Conservation (phyloP, 2,888 invertebrate species). For the Phymatocera aterrima region DNA sequence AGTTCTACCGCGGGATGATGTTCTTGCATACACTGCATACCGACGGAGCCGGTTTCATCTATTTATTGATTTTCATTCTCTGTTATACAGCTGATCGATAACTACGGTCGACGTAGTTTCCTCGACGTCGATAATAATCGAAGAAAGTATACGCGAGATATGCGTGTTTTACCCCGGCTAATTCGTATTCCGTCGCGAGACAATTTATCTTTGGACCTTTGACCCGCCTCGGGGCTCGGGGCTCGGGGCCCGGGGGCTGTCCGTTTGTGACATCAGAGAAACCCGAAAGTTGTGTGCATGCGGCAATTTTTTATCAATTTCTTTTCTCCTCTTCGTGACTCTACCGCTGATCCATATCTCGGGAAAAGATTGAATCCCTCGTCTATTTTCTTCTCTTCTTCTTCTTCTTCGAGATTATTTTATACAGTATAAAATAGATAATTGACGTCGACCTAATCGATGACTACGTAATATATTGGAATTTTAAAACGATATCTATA, state of each 20-base stretch:
- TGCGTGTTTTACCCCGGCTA: slow-evolving; percentile 35
- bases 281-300: background rate
- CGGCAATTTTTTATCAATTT: background rate
- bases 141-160: background rate
- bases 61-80: background rate
- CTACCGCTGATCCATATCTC: background rate
- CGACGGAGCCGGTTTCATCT: background rate
- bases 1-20: too few relatives aligned
- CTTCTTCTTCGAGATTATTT: too few relatives aligned
- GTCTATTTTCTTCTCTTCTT: background rate
- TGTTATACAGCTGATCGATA: background rate
- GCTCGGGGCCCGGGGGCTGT: too few relatives aligned
- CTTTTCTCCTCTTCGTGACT: background rate
- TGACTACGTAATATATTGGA: background rate
- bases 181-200: slow-evolving; percentile 59
- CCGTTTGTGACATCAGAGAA: slow-evolving; percentile 11
- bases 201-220: slow-evolving; percentile 64
- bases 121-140: slow-evolving; percentile 1
- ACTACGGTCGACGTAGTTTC: background rate
- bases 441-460: too few relatives aligned
- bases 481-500: background rate
- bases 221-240: slow-evolving; percentile 55
- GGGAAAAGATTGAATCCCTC: background rate
- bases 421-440: too few relatives aligned
- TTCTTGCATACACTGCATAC: too few relatives aligned